Conservation (phyloP, 1,140 invertebrate species). For the Steinernema khuongi region DNA sequence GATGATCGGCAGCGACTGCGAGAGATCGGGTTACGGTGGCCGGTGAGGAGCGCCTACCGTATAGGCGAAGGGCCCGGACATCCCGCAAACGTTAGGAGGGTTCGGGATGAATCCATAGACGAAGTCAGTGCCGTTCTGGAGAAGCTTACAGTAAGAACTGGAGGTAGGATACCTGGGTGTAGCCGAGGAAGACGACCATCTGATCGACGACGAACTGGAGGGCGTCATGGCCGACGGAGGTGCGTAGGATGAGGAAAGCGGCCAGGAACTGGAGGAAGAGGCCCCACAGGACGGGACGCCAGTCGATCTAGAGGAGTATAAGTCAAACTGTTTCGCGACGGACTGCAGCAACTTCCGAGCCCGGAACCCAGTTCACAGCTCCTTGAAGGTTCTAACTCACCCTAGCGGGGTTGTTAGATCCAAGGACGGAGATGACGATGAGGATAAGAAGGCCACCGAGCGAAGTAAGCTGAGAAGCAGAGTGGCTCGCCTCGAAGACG, state of each 20-base stretch:
- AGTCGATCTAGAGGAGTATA: conserved; percentile 46
- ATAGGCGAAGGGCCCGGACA: conserved; percentile 61
- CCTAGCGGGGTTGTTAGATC: background rate
- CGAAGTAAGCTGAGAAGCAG: background rate
- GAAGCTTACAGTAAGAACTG: too few relatives aligned
- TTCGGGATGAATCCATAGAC: conserved; percentile 70
- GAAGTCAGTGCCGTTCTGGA: conserved; percentile 70
- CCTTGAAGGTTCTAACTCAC: background rate
- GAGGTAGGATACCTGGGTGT: too few relatives aligned
- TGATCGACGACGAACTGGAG: conserved; percentile 74
- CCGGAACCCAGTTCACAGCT: too few relatives aligned
- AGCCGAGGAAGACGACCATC: conserved; percentile 71
- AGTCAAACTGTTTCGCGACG: too few relatives aligned
- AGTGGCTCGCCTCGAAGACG: background rate
- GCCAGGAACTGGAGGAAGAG: conserved; percentile 77
- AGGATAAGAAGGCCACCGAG: background rate
- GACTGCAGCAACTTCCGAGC: too few relatives aligned
- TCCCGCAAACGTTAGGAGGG: conserved; percentile 67
- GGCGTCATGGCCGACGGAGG: conserved; percentile 69
- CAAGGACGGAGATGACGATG: background rate
- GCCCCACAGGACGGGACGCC: conserved; percentile 68
- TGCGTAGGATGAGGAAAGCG: conserved; percentile 72
- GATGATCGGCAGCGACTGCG: conserved; percentile 65
- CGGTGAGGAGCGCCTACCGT: conserved; percentile 63
- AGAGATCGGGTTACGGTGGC: background rate